phyloP scores from a whole-genome alignment of 2,113 vertebrate genomes.

The Megalops atlanticus region DNA sequence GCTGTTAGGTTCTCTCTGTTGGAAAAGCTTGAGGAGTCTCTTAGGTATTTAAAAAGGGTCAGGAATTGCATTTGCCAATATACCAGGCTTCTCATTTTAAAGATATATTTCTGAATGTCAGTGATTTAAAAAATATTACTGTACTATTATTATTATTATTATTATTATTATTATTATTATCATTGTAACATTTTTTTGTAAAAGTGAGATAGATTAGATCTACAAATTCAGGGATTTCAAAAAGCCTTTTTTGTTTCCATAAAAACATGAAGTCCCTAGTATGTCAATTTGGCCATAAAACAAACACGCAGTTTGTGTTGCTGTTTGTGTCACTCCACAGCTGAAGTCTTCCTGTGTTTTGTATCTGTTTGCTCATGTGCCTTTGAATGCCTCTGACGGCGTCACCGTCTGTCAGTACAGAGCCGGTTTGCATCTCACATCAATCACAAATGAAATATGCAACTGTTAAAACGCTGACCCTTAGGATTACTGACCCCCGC shows the following conservation, averaged over 20 bases:
- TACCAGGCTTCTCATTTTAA: conserved; percentile 16
- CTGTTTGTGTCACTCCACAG: background rate
- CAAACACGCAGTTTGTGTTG: background rate
- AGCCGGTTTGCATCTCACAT: background rate
- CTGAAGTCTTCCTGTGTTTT: background rate
- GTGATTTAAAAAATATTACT: conserved; percentile 9
- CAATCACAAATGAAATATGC: background rate
- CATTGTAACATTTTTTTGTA: conserved; percentile 6
- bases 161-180: background rate
- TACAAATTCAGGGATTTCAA: conserved; percentile 32
- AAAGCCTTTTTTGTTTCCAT: conserved; percentile 17
- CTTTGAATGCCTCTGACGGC: background rate
- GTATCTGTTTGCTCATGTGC: background rate
- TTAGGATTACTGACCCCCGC: conserved; percentile 3
- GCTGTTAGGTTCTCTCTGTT: conserved; percentile 3
- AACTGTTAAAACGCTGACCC: background rate
- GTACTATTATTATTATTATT: conserved; percentile 11
- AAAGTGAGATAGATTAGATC: conserved; percentile 24
- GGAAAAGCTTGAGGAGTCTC: conserved; percentile 14
- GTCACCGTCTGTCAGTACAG: background rate
- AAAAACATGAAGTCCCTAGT: conserved; percentile 25
- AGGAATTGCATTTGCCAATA: conserved; percentile 15
- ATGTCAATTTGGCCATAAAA: background rate
- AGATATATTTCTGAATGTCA: background rate
- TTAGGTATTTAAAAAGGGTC: conserved; percentile 6